A percentile compares a stretch with the other conserved stretches of the same genome.
Conservation (phyloP, 64 coral and sea anemone species). For the Montipora efflorescens region DNA sequence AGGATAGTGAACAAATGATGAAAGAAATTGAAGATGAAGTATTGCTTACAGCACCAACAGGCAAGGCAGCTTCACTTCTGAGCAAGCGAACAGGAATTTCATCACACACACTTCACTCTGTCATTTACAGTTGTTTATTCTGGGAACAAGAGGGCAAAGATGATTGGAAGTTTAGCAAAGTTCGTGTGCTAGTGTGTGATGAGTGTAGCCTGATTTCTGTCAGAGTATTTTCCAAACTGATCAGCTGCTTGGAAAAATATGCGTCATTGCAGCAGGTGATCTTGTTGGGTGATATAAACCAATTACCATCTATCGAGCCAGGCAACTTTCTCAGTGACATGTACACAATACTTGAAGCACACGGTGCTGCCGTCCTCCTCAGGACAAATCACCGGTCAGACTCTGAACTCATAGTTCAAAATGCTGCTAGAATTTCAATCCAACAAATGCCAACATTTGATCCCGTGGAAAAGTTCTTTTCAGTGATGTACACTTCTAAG, state of each 20-base stretch:
- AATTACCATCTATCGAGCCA: slow-evolving; percentile 76
- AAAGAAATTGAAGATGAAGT: slow-evolving; percentile 31
- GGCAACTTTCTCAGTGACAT: slow-evolving; percentile 67
- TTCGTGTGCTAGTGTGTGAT: slow-evolving; percentile 66
- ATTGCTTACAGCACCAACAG: slow-evolving; percentile 74
- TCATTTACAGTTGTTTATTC: slow-evolving; percentile 60
- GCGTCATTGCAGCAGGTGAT: slow-evolving; percentile 57
- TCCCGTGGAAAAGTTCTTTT: neutral
- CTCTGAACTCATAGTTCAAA: slow-evolving; percentile 65
- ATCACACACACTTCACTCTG: slow-evolving; percentile 61
- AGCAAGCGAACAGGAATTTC: slow-evolving; percentile 23
- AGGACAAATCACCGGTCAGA: slow-evolving; percentile 66
- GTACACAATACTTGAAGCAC: slow-evolving; percentile 5
- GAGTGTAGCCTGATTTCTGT: slow-evolving; percentile 75
- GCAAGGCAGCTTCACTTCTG: slow-evolving; percentile 71
- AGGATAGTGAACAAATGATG: neutral
- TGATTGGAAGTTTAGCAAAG: slow-evolving; percentile 51
- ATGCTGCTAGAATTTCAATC: slow-evolving; percentile 55
- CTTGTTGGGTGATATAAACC: slow-evolving; percentile 54
- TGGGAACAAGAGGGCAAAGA: neutral
- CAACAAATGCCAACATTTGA: slow-evolving; percentile 5
- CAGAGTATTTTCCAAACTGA: slow-evolving; percentile 47
- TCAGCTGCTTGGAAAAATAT: slow-evolving; percentile 14
- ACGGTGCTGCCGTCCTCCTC: slow-evolving; percentile 10
- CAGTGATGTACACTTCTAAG: neutral